A percentile compares a stretch with the other conserved stretches of the same genome.
phyloP scores from a whole-genome alignment of 2,888 invertebrate genomes.

The Drosophila mimica region DNA sequence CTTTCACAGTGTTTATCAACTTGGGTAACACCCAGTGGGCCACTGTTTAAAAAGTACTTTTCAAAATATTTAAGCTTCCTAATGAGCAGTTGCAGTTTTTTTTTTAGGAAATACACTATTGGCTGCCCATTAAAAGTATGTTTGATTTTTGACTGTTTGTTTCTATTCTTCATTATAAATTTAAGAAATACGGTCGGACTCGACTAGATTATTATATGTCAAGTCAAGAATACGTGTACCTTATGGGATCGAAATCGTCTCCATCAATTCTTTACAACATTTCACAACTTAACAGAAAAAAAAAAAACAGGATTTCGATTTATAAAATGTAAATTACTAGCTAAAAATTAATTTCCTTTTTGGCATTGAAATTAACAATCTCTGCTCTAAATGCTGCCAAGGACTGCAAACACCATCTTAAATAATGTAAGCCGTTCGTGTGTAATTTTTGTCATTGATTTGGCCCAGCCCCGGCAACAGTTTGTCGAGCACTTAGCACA shows the following conservation, averaged over 20 bases:
- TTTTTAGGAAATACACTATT: neutral
- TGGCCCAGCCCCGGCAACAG: constrained; percentile 57
- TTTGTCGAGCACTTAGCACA: constrained; percentile 61
- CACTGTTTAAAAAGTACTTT: constrained; percentile 5
- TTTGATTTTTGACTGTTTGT: neutral
- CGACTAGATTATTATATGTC: neutral
- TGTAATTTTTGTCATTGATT: constrained; percentile 75
- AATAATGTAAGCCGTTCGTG: constrained; percentile 62
- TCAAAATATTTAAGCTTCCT: constrained; percentile 13
- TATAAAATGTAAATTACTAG: constrained; percentile 11
- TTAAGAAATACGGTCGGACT: neutral
- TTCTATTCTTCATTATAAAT: neutral
- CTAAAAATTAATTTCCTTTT: constrained; percentile 40
- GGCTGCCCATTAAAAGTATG: neutral
- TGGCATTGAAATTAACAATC: constrained; percentile 19
- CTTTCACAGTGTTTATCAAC: neutral
- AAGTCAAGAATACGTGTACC: neutral
- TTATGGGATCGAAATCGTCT: neutral
- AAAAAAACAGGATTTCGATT: neutral
- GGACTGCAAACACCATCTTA: constrained; percentile 24
- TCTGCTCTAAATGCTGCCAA: constrained; percentile 14
- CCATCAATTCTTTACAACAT: too few species aligned
- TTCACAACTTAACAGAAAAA: neutral
- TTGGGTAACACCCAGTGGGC: constrained; percentile 1
- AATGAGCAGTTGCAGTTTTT: neutral